Percentiles rank a stretch among this genome's conserved stretches.
These are phyloP conservation scores for Odontomachus brunneus DNA, from an alignment of 1,140 invertebrate species.

Conservation along the genomic window DNA sequence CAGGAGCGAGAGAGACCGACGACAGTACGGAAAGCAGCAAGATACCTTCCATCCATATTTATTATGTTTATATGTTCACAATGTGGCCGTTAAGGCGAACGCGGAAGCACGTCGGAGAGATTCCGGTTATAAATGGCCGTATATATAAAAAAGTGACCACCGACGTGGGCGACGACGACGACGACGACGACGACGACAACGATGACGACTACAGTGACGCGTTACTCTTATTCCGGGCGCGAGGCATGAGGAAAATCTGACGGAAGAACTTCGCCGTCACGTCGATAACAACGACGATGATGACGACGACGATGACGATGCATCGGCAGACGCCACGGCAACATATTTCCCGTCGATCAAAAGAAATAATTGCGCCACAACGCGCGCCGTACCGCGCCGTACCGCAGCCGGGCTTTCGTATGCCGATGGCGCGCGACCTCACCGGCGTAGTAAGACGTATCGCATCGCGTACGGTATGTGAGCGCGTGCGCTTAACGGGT, in stretches of 20 bases:
- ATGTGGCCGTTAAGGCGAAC: slow-evolving; percentile 74
- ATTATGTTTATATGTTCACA: slow-evolving; percentile 75
- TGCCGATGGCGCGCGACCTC: neutral
- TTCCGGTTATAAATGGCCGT: slow-evolving; percentile 77
- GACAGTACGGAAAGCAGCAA: slow-evolving; percentile 21
- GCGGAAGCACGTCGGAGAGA: slow-evolving; percentile 72
- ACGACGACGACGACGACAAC: no score
- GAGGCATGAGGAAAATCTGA: slow-evolving; percentile 3
- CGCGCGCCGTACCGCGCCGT: neutral
- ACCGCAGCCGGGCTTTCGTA: neutral
- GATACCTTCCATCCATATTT: slow-evolving; percentile 75
- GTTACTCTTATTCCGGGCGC: neutral
- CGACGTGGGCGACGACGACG: neutral
- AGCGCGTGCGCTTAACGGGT: neutral
- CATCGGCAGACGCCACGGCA: slow-evolving; percentile 19
- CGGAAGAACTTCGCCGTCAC: neutral
- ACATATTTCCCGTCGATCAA: neutral
- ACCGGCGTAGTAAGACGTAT: slow-evolving; percentile 21
- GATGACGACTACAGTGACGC: neutral
- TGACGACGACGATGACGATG: slow-evolving; percentile 12
- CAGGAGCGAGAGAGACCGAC: slow-evolving; percentile 2
- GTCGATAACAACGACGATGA: no score
- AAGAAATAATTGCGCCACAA: neutral
- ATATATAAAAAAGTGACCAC: slow-evolving; percentile 43
- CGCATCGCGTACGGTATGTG: neutral